phyloP scores from a whole-genome alignment of 2,113 vertebrate genomes.

The Formicarius rufipectus region DNA sequence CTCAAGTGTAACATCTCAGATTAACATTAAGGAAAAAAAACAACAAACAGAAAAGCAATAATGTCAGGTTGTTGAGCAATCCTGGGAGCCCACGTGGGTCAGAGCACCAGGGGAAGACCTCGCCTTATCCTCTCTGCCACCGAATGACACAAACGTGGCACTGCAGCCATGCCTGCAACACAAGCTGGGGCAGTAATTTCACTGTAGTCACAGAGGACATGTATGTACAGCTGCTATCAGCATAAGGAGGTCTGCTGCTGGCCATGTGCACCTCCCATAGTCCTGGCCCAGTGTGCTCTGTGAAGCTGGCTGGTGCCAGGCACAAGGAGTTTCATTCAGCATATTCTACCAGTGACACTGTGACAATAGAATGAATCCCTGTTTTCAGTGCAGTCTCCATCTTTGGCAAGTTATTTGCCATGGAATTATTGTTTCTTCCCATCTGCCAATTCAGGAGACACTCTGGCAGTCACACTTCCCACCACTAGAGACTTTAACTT shows the following conservation, averaged over 20 bases:
- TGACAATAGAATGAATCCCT: background rate
- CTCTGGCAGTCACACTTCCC: background rate
- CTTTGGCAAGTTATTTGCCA: background rate
- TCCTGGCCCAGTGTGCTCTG: accelerated
- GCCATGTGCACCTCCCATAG: accelerated
- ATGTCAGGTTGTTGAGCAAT: too few relatives aligned
- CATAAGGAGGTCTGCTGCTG: background rate
- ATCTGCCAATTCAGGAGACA: background rate
- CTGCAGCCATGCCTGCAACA: too few relatives aligned
- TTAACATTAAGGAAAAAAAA: too few relatives aligned
- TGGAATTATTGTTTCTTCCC: background rate
- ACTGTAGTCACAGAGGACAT: background rate
- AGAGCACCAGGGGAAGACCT: too few relatives aligned
- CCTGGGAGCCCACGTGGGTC: too few relatives aligned
- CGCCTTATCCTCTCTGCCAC: too few relatives aligned
- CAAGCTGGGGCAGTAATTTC: too few relatives aligned
- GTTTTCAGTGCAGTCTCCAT: background rate
- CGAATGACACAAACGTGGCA: too few relatives aligned
- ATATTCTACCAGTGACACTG: background rate
- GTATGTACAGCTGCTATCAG: background rate
- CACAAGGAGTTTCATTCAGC: background rate
- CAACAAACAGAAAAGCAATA: too few relatives aligned
- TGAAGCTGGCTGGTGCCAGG: background rate
- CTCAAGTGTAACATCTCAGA: too few relatives aligned
- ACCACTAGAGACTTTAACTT: background rate